Base-by-base conservation (phyloP, 2,888 invertebrate genomes). In the Trissolcus brochymenae region DNA sequence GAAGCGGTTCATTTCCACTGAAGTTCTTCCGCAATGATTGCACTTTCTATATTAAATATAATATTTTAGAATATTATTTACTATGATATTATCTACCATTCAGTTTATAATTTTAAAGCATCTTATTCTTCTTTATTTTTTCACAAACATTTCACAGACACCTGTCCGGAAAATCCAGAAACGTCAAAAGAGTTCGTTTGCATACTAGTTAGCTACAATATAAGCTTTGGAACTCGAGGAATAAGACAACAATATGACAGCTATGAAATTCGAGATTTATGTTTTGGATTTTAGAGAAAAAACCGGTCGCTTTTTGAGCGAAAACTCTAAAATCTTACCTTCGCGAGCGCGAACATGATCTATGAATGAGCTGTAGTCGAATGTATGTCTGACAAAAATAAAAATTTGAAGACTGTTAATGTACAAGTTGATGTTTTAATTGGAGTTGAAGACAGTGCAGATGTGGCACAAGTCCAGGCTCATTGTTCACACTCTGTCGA, bases 361-460 rank as follows among this genome's bases (percentile, higher is more conserved):
- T 4, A 4, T 21, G 82, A 84, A 53, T 60, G 81, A 14, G 65
- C 77, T 51, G 79, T 77, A 13, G 82, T 79, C 6, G 54, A 80
- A n/a, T 17, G 83, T 11, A 40, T 80, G 17, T 80, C 74, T 4
- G 73, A 66, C n/a, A 64, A 76, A 51, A 82, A 81, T 76, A 16
- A 19, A 6, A 61, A 54, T 61, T 53, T 83, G 4, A 57, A 55
- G 60, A 66, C 79, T 53, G 56, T 60, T 4, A 56, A 61, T 19
- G 71, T 82, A 0, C 19, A 55, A 13, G 66, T 82, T 17, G 59
- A 67, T 2, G 65, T 73, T 11, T 53, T 83, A 2, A 81, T 82
- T 7, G 83, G 81, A 3, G 81, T 83, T 60, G 81, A 80, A 25
- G 82, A 83, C 64, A 80, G 61, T 11, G 68, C 80, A 4, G 81